These are phyloP conservation scores for Cavia porcellus DNA, from an alignment of 2,113 vertebrate species.

Conservation along the genomic window DNA sequence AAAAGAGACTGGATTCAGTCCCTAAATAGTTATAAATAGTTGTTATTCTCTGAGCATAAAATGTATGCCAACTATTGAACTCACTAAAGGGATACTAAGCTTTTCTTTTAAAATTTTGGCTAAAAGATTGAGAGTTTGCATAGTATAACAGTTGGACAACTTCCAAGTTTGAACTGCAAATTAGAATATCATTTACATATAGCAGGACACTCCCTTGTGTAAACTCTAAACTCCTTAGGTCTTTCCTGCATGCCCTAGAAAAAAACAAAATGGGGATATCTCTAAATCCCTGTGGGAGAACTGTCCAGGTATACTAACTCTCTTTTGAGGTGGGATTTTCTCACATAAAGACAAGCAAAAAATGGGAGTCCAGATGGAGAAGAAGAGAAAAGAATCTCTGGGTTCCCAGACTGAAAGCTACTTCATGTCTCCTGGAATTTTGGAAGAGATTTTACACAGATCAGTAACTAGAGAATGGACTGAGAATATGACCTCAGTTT, in stretches of 20 bases:
- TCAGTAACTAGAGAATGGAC: not conserved
- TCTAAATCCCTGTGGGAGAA: not conserved
- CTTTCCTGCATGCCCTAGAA: not conserved
- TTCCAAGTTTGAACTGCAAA: not conserved
- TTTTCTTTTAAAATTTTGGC: not conserved
- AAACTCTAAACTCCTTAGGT: not conserved
- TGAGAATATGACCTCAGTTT: not conserved
- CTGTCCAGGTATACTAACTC: not conserved
- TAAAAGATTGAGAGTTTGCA: not conserved
- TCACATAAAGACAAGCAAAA: not conserved
- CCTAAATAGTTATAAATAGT: not conserved
- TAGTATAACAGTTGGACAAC: not conserved
- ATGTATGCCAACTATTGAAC: not conserved
- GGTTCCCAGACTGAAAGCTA: not conserved
- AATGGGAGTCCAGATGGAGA: not conserved
- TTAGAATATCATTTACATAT: not conserved
- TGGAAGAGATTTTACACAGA: not conserved
- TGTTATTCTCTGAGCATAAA: not conserved
- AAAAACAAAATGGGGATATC: not conserved
- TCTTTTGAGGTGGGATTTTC: not conserved
- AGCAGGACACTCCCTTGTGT: not conserved
- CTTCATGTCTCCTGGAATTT: not conserved
- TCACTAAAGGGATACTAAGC: not conserved
- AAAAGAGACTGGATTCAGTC: not conserved
- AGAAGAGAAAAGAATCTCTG: not conserved